Percentiles rank a stretch among this genome's conserved stretches.
phyloP scores from a whole-genome alignment of 2,797 vertebrate genomes.

The Coluber constrictor region DNA sequence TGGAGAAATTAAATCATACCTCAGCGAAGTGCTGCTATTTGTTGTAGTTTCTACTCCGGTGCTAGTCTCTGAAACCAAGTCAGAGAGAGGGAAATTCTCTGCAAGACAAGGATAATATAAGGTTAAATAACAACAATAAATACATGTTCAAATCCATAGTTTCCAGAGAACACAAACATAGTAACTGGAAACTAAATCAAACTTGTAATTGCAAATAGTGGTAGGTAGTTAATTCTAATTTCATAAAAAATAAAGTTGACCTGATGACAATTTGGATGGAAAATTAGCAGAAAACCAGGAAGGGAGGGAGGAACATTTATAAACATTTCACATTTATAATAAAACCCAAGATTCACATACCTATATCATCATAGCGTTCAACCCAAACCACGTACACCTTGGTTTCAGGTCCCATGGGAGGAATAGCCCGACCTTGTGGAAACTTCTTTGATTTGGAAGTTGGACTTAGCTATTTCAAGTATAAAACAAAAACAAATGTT shows the following conservation, averaged over 20 bases:
- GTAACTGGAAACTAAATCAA: background rate
- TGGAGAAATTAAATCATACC: constrained; percentile 68
- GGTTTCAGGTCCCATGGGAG: constrained; percentile 91
- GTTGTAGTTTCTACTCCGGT: constrained; percentile 90
- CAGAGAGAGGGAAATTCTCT: constrained; percentile 94
- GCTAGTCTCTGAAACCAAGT: constrained; percentile 89
- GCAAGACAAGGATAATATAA: constrained; percentile 48
- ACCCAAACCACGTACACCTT: constrained; percentile 96
- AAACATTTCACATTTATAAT: background rate
- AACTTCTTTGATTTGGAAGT: constrained; percentile 85
- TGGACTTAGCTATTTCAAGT: constrained; percentile 79
- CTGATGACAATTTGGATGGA: background rate
- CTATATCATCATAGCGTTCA: constrained; percentile 93
- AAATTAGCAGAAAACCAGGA: background rate
- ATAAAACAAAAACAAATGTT: constrained; percentile 37
- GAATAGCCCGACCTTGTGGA: constrained; percentile 85
- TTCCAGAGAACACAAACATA: background rate
- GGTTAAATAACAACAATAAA: background rate
- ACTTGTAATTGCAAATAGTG: background rate
- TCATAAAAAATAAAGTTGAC: background rate
- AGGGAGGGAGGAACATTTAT: background rate
- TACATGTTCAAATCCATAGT: background rate
- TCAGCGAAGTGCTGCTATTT: constrained; percentile 90
- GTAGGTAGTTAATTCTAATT: background rate
- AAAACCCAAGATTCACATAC: constrained; percentile 59